These are phyloP conservation scores for Brachypodius melanocephalos DNA, from an alignment of 2,113 vertebrate species.

Conservation along the genomic window DNA sequence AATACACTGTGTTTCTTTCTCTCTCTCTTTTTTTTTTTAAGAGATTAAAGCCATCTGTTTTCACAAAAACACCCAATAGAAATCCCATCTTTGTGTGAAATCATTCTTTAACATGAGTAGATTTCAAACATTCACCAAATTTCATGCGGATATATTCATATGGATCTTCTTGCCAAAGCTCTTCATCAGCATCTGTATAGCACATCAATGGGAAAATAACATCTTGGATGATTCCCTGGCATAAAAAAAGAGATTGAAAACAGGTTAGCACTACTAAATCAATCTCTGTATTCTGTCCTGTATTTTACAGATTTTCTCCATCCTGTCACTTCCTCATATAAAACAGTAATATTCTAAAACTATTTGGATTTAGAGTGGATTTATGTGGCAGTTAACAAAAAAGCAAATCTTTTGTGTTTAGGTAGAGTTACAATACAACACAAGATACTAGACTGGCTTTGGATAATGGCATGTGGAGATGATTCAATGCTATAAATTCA, in stretches of 20 bases:
- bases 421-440: neutral
- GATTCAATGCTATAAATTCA: neutral
- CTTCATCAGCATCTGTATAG: conserved; percentile 98
- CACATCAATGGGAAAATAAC: conserved; percentile 93
- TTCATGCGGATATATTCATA: conserved; percentile 99
- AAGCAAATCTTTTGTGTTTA: neutral
- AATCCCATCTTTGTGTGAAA: neutral
- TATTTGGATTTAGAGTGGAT: neutral
- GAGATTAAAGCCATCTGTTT: neutral
- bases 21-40: neutral
- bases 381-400: neutral
- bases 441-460: neutral
- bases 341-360: neutral
- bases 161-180: conserved; percentile 97
- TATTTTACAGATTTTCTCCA: neutral
- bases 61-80: neutral
- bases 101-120: neutral
- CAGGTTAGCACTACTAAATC: neutral
- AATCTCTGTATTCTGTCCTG: neutral
- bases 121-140: conserved; percentile 81
- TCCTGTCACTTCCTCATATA: neutral
- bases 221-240: conserved; percentile 82
- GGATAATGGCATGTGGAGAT: neutral
- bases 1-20: neutral
- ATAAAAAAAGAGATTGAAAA: neutral